A percentile compares a stretch with the other conserved stretches of the same genome.
phyloP scores from a whole-genome alignment of 2,888 invertebrate genomes.

The Diadegma fenestrale region DNA sequence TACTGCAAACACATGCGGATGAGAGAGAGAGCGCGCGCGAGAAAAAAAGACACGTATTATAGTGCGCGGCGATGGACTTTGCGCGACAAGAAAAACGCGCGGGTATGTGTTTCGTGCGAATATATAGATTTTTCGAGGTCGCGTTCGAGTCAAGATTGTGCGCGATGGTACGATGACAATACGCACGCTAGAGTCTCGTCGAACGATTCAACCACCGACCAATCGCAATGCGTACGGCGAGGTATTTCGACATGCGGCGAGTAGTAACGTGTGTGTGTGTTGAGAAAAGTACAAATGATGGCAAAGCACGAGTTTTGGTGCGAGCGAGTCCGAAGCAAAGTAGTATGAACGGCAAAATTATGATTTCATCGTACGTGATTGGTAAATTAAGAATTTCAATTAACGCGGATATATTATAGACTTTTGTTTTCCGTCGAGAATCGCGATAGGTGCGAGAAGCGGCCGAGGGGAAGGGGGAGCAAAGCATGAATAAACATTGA shows the following conservation, averaged over 20 bases:
- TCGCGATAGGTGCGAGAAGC: background rate
- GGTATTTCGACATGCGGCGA: no score
- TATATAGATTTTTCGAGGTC: constrained; percentile 42
- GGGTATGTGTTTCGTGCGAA: constrained; percentile 25
- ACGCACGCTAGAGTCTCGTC: constrained; percentile 27
- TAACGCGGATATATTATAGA: background rate
- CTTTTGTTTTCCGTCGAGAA: background rate
- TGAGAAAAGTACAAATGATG: no score
- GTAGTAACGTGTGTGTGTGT: no score
- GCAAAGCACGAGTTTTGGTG: no score
- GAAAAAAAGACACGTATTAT: no score
- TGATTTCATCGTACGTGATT: no score
- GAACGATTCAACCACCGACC: constrained; percentile 45
- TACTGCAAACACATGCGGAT: no score
- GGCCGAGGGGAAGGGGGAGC: no score
- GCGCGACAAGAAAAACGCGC: constrained; percentile 37
- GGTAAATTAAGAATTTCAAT: no score
- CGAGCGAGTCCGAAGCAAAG: no score
- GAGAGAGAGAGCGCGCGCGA: no score
- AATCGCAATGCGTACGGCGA: constrained; percentile 12
- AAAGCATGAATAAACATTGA: constrained; percentile 37
- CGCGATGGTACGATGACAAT: constrained; percentile 7
- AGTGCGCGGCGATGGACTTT: constrained; percentile 52
- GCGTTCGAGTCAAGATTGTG: constrained; percentile 44
- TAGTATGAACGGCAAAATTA: no score